Evolutionary conservation across 2,888 invertebrate genomes (phyloP).

Genomic region (Drosophila sordidula): DNA sequence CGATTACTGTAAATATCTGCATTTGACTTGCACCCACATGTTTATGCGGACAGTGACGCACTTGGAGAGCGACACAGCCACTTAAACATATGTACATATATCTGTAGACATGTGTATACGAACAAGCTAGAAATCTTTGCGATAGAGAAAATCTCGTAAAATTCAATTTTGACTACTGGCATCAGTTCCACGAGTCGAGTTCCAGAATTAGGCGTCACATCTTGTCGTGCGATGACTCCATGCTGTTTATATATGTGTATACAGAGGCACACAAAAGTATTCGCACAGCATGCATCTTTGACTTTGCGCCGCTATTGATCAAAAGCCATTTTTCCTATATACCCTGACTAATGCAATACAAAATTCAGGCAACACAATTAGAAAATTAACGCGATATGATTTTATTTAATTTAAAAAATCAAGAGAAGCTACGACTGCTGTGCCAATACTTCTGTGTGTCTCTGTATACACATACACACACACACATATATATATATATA

Average conservation of each 20-base stretch:
- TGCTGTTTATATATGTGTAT: slow-evolving; percentile 17
- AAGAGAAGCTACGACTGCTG: too few species aligned
- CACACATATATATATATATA: background rate
- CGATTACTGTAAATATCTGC: too few species aligned
- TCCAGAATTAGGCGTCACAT: slow-evolving; percentile 10
- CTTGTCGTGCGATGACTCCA: slow-evolving; percentile 48
- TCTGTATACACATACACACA: background rate
- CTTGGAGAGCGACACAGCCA: too few species aligned
- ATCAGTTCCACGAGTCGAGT: slow-evolving; percentile 5
- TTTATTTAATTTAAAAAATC: too few species aligned
- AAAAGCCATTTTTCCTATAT: too few species aligned
- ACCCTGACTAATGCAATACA: too few species aligned
- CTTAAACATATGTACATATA: background rate
- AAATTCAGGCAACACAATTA: too few species aligned
- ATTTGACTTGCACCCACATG: background rate
- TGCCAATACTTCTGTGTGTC: too few species aligned
- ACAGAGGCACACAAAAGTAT: background rate
- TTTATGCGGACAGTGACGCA: slow-evolving; percentile 26
- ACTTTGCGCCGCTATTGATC: too few species aligned
- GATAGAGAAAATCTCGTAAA: slow-evolving; percentile 20
- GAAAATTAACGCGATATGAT: too few species aligned
- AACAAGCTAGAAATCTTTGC: slow-evolving; percentile 6
- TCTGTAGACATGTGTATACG: slow-evolving; percentile 6
- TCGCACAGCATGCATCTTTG: too few species aligned
- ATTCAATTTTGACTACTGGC: slow-evolving; percentile 15